Evolutionary conservation across 2,113 vertebrate species (phyloP).

Genomic region (Dermatemys mawii): DNA sequence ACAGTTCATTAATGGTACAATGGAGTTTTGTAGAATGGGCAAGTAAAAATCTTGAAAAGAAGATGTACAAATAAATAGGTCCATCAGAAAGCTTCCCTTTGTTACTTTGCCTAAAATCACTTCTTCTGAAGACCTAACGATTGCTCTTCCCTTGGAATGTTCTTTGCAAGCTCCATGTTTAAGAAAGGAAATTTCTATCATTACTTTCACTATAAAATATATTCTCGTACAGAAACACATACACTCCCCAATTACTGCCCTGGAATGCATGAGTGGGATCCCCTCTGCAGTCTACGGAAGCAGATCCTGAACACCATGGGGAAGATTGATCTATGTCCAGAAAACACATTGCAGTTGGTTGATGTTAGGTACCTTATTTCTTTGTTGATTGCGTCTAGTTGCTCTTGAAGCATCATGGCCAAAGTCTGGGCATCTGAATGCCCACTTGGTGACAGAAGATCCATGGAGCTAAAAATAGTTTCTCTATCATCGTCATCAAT

Average conservation of each 20-base stretch:
- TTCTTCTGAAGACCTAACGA: not conserved
- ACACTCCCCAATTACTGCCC: not conserved
- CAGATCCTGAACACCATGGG: not conserved
- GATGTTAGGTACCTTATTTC: slow-evolving; percentile 89
- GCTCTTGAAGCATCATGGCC: slow-evolving; percentile 99
- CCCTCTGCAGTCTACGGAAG: not conserved
- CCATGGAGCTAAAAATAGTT: slow-evolving; percentile 98
- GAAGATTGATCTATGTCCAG: not conserved
- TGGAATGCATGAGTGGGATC: not conserved
- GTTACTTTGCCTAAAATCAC: not conserved
- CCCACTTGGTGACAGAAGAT: slow-evolving; percentile 94
- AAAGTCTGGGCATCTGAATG: slow-evolving; percentile 98
- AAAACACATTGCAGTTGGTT: not conserved
- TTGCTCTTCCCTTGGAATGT: not conserved
- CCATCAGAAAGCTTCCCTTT: not conserved
- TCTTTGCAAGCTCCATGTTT: not conserved
- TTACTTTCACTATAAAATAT: not conserved
- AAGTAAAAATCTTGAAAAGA: not conserved
- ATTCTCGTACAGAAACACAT: not conserved
- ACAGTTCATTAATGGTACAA: not conserved
- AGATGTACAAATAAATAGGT: accelerated
- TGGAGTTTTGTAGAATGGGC: not conserved
- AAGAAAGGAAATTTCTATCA: not conserved
- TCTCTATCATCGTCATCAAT: slow-evolving; percentile 97
- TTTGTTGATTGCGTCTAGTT: slow-evolving; percentile 98